phyloP scores from a whole-genome alignment of 2,888 invertebrate genomes.

The Leucozona laternaria region DNA sequence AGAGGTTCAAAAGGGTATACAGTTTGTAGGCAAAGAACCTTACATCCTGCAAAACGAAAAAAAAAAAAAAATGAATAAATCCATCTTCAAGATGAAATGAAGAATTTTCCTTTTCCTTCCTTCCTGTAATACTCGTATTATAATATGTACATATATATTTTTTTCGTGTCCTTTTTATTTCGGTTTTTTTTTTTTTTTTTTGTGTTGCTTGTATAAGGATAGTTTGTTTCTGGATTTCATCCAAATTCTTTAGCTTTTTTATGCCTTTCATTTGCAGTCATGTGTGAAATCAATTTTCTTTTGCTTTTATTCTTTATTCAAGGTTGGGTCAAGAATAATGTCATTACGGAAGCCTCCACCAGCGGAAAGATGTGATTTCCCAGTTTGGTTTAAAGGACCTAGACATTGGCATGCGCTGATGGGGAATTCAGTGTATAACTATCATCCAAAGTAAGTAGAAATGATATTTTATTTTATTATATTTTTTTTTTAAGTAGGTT shows the following conservation, averaged over 20 bases:
- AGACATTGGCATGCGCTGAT: slow-evolving; percentile 96
- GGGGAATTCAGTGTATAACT: slow-evolving; percentile 93
- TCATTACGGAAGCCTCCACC: slow-evolving; percentile 83
- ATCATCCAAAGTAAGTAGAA: slow-evolving; percentile 87
- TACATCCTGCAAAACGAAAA: slow-evolving; percentile 6
- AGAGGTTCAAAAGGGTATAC: slow-evolving; percentile 41
- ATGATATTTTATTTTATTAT: not conserved
- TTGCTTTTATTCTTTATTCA: slow-evolving; percentile 57
- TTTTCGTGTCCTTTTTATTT: not conserved
- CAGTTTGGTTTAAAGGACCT: slow-evolving; percentile 92
- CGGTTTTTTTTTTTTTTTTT: not conserved
- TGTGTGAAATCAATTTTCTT: slow-evolving; percentile 68
- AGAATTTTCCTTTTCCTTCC: slow-evolving; percentile 53
- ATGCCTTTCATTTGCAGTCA: slow-evolving; percentile 58
- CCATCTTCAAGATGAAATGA: slow-evolving; percentile 47
- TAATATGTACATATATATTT: no score
- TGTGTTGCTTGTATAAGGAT: not conserved
- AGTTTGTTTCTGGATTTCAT: slow-evolving; percentile 39
- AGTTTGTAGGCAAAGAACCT: slow-evolving; percentile 30
- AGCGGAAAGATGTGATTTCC: slow-evolving; percentile 90
- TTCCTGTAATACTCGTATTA: slow-evolving; percentile 30
- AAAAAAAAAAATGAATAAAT: not conserved
- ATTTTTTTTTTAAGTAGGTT: slow-evolving; percentile 9
- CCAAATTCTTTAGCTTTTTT: slow-evolving; percentile 56
- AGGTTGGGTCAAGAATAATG: slow-evolving; percentile 84